Conservation (phyloP, 2,113 vertebrate species). For the Psilopsiagon aurifrons region DNA sequence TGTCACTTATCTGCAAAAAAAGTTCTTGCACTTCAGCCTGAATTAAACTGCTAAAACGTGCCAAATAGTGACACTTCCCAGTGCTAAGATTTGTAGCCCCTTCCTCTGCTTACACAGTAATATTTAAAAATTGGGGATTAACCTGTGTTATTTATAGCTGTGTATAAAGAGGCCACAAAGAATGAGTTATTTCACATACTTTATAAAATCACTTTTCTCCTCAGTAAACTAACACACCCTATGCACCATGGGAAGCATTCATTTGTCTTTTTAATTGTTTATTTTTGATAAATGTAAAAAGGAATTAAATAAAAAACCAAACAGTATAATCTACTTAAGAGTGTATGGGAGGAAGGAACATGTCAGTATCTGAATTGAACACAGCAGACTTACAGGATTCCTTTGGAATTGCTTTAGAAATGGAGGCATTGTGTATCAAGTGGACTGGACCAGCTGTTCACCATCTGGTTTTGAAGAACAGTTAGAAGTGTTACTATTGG, state of each 20-base stretch:
- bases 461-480: not conserved
- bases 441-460: not conserved
- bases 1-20: not conserved
- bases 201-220: not conserved
- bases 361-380: not conserved
- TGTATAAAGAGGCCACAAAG: not conserved
- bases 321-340: not conserved
- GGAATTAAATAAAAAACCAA: not conserved
- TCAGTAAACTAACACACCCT: not conserved
- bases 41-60: not conserved
- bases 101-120: not conserved
- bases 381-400: not conserved
- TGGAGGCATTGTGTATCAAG: not conserved
- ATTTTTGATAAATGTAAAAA: not conserved
- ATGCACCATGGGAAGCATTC: not conserved
- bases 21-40: not conserved
- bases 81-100: not conserved
- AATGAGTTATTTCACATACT: not conserved
- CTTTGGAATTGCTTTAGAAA: not conserved
- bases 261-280: not conserved
- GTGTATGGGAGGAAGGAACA: fast-evolving
- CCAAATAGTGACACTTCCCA: not conserved
- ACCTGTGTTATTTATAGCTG: not conserved
- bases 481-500: not conserved
- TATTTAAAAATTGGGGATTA: not conserved